Conservation (phyloP, 1,140 invertebrate species). For the Muscidifurax raptorellus region DNA sequence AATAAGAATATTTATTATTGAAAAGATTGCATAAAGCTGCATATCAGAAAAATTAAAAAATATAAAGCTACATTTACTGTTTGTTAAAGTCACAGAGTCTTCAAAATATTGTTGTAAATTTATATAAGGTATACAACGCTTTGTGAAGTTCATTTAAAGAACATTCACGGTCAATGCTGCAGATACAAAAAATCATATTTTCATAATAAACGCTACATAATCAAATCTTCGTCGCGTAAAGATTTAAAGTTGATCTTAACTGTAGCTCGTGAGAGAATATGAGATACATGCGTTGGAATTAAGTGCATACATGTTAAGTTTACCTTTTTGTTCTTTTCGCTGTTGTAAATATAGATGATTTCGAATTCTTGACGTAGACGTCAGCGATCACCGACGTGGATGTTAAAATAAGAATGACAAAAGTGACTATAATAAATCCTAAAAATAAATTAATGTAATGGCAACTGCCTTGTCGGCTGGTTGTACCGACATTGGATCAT, state of each 20-base stretch:
- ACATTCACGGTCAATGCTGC: not conserved
- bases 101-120: conserved; percentile 52
- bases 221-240: conserved; percentile 48
- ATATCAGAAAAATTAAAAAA: conserved; percentile 35
- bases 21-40: conserved; percentile 38
- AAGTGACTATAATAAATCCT: conserved; percentile 21
- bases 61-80: conserved; percentile 25
- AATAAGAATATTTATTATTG: not conserved
- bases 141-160: conserved; percentile 42
- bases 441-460: conserved; percentile 28
- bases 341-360: conserved; percentile 49
- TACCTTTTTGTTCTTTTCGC: conserved; percentile 42
- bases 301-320: conserved; percentile 38
- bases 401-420: conserved; percentile 25
- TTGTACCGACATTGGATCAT: conserved; percentile 46
- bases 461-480: conserved; percentile 49
- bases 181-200: conserved; percentile 44
- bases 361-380: conserved; percentile 47
- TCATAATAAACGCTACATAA: conserved; percentile 47
- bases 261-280: conserved; percentile 25
- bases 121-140: conserved; percentile 33
- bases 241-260: conserved; percentile 36
- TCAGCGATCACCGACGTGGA: conserved; percentile 33
- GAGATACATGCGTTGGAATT: conserved; percentile 44
- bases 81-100: conserved; percentile 54